A percentile compares a stretch with the other conserved stretches of the same genome.
Evolutionary conservation across 2,113 vertebrate genomes (phyloP).

Genomic region (Psephotus haematonotus): DNA sequence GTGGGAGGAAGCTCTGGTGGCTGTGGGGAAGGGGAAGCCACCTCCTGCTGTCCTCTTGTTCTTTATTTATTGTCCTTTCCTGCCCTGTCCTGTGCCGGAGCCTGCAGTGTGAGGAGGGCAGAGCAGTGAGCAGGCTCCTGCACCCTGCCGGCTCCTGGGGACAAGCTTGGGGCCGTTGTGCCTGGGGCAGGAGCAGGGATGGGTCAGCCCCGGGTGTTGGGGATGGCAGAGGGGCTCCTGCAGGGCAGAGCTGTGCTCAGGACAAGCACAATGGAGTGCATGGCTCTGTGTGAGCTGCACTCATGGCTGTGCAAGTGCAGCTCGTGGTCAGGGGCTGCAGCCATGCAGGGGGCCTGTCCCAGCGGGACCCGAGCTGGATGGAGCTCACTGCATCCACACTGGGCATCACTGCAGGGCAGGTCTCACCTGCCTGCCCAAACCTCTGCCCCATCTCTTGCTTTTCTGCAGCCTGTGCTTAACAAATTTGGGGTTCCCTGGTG

Average conservation of each 20-base stretch:
- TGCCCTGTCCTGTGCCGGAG: not conserved
- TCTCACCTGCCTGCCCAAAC: not conserved
- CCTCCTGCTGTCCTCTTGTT: not conserved
- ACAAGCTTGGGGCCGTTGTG: rapidly evolving
- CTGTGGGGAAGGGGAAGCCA: not conserved
- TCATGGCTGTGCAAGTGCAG: not conserved
- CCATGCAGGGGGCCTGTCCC: rapidly evolving
- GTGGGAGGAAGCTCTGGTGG: slow-evolving; percentile 12
- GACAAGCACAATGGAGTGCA: not conserved
- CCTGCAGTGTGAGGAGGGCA: not conserved
- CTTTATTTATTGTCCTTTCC: slow-evolving; percentile 11
- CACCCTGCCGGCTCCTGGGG: not conserved
- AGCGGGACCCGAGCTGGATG: rapidly evolving
- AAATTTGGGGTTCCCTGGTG: not conserved
- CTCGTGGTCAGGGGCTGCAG: not conserved
- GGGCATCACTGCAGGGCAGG: not conserved
- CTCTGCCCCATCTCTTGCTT: not conserved
- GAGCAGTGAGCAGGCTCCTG: not conserved
- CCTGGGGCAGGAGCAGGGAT: rapidly evolving
- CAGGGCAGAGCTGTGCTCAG: not conserved
- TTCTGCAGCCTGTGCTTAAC: slow-evolving; percentile 11
- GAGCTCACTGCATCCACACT: not conserved
- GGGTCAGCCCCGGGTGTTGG: not conserved
- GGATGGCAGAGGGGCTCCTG: not conserved
- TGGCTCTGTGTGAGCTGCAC: not conserved